phyloP scores from a whole-genome alignment of 2,113 vertebrate genomes.

The Phasianus colchicus region DNA sequence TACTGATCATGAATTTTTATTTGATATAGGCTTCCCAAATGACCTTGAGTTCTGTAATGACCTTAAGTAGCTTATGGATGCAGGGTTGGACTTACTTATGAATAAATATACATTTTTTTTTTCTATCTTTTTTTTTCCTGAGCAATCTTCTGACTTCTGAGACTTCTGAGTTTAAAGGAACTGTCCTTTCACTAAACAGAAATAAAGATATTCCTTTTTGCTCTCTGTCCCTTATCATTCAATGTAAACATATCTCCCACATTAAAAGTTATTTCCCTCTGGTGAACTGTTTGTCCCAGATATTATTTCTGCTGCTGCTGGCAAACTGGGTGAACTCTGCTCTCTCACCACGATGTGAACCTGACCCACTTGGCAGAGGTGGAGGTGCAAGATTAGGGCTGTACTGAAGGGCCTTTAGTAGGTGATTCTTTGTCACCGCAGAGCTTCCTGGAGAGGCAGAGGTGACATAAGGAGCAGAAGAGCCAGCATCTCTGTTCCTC shows the following conservation, averaged over 20 bases:
- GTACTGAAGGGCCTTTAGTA: not conserved
- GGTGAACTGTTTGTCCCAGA: not conserved
- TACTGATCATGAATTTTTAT: not conserved
- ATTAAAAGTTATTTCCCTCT: not conserved
- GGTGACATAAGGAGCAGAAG: not conserved
- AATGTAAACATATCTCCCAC: not conserved
- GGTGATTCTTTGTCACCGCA: not conserved
- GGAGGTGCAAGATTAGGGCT: not conserved
- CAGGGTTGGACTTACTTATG: not conserved
- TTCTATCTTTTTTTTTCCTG: not conserved
- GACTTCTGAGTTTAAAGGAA: not conserved
- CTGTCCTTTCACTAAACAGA: not conserved
- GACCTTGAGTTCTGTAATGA: not conserved
- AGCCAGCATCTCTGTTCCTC: not conserved
- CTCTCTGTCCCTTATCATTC: not conserved
- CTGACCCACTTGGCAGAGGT: not conserved
- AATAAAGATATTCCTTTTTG: not conserved
- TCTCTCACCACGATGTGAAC: not conserved
- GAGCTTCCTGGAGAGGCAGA: not conserved
- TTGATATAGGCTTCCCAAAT: conserved; percentile 18
- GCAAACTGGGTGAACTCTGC: not conserved
- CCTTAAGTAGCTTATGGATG: not conserved
- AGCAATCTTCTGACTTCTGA: not conserved
- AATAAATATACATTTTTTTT: not conserved
- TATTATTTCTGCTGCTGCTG: not conserved